phyloP scores from a whole-genome alignment of 2,797 vertebrate species.

The Staurois parvus region DNA sequence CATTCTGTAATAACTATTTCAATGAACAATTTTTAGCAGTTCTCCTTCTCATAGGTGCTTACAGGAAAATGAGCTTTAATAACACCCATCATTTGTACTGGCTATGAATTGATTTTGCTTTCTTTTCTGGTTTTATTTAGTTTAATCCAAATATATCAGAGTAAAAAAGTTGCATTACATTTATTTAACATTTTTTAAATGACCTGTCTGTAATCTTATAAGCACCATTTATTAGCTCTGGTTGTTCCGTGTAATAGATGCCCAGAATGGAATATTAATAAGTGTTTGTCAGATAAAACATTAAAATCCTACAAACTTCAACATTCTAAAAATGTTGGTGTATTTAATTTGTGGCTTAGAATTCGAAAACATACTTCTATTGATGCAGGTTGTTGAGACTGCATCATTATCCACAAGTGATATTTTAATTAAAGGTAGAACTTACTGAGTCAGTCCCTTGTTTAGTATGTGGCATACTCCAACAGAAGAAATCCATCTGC shows the following conservation, averaged over 20 bases:
- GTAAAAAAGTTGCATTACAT: not conserved
- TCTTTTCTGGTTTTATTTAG: not conserved
- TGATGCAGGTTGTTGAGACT: too few relatives aligned
- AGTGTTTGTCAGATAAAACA: too few relatives aligned
- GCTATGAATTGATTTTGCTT: not conserved
- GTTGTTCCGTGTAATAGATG: too few relatives aligned
- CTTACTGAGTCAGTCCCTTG: too few relatives aligned
- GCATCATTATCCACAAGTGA: too few relatives aligned
- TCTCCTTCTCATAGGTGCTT: not conserved
- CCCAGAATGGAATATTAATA: too few relatives aligned
- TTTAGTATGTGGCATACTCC: too few relatives aligned
- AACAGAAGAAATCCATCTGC: too few relatives aligned
- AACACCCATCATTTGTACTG: not conserved
- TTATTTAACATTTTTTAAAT: not conserved
- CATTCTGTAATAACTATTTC: not conserved
- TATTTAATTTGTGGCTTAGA: too few relatives aligned
- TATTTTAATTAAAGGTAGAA: too few relatives aligned
- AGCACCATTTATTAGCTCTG: not conserved
- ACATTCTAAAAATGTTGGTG: not conserved
- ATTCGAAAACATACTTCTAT: too few relatives aligned
- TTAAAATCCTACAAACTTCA: too few relatives aligned
- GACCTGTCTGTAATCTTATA: not conserved
- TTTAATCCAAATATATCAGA: not conserved
- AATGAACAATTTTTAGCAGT: not conserved
- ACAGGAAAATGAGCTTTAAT: not conserved